These are phyloP conservation scores for Pipistrellus kuhlii DNA, from an alignment of 2,797 vertebrate genomes.

Conservation along the genomic window DNA sequence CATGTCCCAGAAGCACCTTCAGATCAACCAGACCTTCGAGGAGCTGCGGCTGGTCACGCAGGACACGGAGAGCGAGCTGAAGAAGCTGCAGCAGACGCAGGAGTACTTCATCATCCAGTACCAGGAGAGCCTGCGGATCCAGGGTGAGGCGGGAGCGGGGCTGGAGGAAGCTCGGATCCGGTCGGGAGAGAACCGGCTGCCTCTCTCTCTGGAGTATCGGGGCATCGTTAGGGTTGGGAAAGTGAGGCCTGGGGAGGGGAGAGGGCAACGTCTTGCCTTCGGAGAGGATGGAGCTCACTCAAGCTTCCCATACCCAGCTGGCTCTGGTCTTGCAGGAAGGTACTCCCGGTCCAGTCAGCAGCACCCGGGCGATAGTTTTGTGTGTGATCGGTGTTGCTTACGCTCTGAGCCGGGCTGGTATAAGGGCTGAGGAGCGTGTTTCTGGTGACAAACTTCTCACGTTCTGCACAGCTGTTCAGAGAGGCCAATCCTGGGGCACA, in stretches of 20 bases:
- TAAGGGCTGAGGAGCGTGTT: background rate
- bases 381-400: background rate
- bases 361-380: background rate
- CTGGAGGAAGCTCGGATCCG: background rate
- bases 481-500: background rate
- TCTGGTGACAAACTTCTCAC: background rate
- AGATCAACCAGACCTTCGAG: slow-evolving; percentile 95
- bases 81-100: slow-evolving; percentile 96
- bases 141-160: slow-evolving; percentile 88
- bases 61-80: slow-evolving; percentile 95
- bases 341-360: background rate
- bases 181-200: background rate
- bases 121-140: slow-evolving; percentile 96
- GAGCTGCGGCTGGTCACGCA: slow-evolving; percentile 92
- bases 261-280: background rate
- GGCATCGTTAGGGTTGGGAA: slow-evolving; percentile 80
- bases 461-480: slow-evolving; percentile 64
- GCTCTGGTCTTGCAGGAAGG: background rate
- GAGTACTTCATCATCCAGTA: slow-evolving; percentile 99
- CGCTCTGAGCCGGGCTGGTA: background rate
- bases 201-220: background rate
- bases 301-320: background rate
- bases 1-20: slow-evolving; percentile 96
- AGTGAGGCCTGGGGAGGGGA: slow-evolving; percentile 89
- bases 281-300: background rate